Conservation (phyloP, 2,113 vertebrate genomes). For the Gymnocephalus cernua region DNA sequence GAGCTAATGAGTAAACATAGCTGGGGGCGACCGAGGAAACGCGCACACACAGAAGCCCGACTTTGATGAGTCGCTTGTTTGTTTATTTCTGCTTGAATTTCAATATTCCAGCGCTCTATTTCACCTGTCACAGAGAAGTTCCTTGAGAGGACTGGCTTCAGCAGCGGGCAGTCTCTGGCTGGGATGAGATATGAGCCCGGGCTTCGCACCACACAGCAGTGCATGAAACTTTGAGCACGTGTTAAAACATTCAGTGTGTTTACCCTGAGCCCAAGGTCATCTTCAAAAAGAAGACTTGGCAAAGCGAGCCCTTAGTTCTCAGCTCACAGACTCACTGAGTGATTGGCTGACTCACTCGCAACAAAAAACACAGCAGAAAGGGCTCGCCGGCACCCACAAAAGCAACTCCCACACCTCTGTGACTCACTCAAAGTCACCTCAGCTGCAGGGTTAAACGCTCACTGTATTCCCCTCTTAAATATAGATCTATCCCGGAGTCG, state of each 20-base stretch:
- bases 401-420: conserved; percentile 60
- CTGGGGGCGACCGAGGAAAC: conserved; percentile 48
- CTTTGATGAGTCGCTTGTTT: conserved; percentile 66
- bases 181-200: conserved; percentile 47
- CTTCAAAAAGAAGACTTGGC: conserved; percentile 59
- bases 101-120: background rate
- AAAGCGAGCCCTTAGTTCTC: conserved; percentile 55
- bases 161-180: conserved; percentile 38
- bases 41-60: conserved; percentile 26
- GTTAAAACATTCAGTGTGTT: conserved; percentile 62
- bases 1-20: conserved; percentile 78
- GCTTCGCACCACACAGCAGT: conserved; percentile 38
- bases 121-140: conserved; percentile 49
- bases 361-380: conserved; percentile 37
- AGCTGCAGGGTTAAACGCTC: conserved; percentile 70
- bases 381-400: conserved; percentile 43
- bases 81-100: conserved; percentile 49
- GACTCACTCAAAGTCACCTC: conserved; percentile 70
- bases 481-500: conserved; percentile 61
- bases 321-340: conserved; percentile 31
- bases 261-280: conserved; percentile 71
- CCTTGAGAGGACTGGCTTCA: conserved; percentile 42
- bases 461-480: conserved; percentile 58
- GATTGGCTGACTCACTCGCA: conserved; percentile 18
- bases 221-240: conserved; percentile 64